Evolutionary conservation across 2,797 vertebrate genomes (phyloP).

Genomic region (Clamator glandarius): DNA sequence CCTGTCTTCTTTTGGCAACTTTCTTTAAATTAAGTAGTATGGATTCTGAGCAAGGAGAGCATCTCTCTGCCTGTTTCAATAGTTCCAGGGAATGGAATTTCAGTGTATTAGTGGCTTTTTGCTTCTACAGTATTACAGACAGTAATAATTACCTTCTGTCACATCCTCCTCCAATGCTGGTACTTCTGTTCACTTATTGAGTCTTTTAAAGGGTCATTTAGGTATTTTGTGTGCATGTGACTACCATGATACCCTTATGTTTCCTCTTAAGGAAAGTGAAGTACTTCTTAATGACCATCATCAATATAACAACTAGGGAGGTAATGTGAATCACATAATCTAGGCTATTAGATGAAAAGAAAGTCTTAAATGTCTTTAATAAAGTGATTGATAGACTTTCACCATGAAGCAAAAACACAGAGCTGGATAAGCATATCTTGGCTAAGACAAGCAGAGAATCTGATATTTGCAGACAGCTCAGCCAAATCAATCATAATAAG

Average conservation of each 20-base stretch:
- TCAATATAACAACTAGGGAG: background rate
- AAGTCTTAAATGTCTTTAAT: background rate
- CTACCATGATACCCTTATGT: background rate
- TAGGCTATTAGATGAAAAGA: background rate
- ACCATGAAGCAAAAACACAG: background rate
- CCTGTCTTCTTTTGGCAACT: background rate
- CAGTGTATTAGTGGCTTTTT: background rate
- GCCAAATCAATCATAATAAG: conserved; percentile 16
- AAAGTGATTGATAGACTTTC: conserved; percentile 23
- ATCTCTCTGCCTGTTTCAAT: background rate
- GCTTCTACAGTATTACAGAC: background rate
- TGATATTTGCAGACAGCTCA: conserved; percentile 31
- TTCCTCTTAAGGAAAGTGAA: background rate
- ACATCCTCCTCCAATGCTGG: background rate
- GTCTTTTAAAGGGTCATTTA: background rate
- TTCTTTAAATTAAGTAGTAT: background rate
- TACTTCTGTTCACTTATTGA: background rate
- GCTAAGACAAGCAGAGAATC: background rate
- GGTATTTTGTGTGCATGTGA: background rate
- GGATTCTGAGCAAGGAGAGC: background rate
- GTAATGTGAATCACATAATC: background rate
- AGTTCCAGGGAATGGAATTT: background rate
- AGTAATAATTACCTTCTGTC: background rate
- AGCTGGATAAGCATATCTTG: background rate
- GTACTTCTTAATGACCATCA: background rate